phyloP scores from a whole-genome alignment of 2,113 vertebrate genomes.

The Cervus canadensis region DNA sequence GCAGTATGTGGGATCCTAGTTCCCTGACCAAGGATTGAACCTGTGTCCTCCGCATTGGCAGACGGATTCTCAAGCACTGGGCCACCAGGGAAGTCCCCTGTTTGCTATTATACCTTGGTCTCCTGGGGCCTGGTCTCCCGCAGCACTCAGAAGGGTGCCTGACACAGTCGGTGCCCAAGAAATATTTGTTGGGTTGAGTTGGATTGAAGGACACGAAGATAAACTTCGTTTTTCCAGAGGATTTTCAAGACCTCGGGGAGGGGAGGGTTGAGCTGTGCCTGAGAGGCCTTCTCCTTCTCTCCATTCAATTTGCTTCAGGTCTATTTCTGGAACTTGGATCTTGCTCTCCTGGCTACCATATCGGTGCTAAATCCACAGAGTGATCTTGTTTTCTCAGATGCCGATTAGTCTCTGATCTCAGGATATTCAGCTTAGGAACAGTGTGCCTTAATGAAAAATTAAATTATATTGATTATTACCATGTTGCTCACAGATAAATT shows the following conservation, averaged over 20 bases:
- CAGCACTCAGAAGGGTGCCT: neutral
- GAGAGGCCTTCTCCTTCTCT: too few relatives aligned
- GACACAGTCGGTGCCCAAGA: neutral
- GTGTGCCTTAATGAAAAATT: conserved; percentile 20
- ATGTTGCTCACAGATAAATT: conserved; percentile 1
- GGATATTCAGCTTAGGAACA: neutral
- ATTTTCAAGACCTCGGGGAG: neutral
- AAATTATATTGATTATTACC: neutral
- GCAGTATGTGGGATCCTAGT: neutral
- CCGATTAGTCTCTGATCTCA: neutral
- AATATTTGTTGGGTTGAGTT: neutral
- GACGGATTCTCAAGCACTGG: neutral
- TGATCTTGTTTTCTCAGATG: neutral
- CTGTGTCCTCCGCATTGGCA: neutral
- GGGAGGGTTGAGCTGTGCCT: too few relatives aligned
- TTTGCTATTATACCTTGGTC: neutral
- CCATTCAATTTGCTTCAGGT: neutral
- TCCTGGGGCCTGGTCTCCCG: neutral
- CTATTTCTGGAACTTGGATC: neutral
- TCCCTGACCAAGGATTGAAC: neutral
- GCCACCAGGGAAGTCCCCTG: neutral
- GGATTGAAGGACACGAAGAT: neutral
- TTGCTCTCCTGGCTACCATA: neutral
- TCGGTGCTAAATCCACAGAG: neutral
- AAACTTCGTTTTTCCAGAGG: neutral